Base-by-base conservation (phyloP, 2,797 vertebrate species). In the Jordanella pulchra region DNA sequence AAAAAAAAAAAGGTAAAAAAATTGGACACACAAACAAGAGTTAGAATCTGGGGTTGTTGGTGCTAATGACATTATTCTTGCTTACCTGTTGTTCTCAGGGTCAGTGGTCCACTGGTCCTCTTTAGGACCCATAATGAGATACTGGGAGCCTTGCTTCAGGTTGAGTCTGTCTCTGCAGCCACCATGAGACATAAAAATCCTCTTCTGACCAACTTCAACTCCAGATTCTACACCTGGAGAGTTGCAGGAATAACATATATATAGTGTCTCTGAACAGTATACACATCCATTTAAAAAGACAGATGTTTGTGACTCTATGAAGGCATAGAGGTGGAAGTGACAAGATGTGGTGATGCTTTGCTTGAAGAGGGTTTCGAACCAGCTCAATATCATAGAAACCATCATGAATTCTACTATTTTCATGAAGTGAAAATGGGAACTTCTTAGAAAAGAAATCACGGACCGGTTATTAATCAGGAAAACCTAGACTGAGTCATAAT, bases 181-280 rank as follows among this genome's bases (percentile, higher is more conserved):
- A 18, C 90, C 91, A 10, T 94, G 90, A 44, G 93, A 93, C 80
- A 94, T 84, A 73, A 95, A 95, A 4, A 86, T 2, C 74, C 90
- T 92, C 21, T 0, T 86, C 64, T 93, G 87, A 7, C 89, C 89
- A 0, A 11, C 68, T 27, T 69, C 66, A 13, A 94, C 71, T 39
- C 87, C 90, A 3, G 72, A 60, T 75, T 95, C 94, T 48, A 73
- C 30, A 25, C 94, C 94, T 95, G 75, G 0, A 72, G 0, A 53
- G 32, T 39, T 60, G 58, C 4, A 23, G 11, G 58, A 17, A 48
- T 48, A 48, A 18, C 17, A 13, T 45, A 45, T 7, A 9, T 12
- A 44, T 12, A 45, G 44, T 13, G 44, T 13, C 44, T 15, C 44
- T 45, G 4, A 45, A 9, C 23, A 23, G 7, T n/a, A 51, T 51